Evolutionary conservation across 2,888 invertebrate genomes (phyloP).

Genomic region (Platycheirus rosarum): DNA sequence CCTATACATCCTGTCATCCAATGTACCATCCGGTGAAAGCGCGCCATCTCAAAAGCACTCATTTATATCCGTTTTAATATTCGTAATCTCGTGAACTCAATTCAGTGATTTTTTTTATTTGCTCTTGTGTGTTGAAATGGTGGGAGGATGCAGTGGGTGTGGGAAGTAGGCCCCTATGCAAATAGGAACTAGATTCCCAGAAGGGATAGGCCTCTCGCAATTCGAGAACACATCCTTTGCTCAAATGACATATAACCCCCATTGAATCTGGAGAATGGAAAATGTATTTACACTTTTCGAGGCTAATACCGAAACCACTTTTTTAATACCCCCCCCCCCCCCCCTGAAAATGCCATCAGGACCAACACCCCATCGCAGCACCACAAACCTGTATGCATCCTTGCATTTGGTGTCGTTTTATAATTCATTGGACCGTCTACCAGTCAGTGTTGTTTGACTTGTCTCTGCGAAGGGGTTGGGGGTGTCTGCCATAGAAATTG

Average conservation of each 20-base stretch:
- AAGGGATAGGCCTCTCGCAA: conserved; percentile 63
- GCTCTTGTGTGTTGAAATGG: conserved; percentile 15
- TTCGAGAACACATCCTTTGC: conserved; percentile 40
- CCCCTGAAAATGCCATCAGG: not conserved
- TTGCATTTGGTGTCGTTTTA: conserved; percentile 66
- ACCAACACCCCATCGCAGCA: not conserved
- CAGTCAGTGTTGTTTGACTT: conserved; percentile 63
- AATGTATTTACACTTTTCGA: conserved; percentile 71
- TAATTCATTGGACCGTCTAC: conserved; percentile 71
- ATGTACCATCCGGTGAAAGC: conserved; percentile 48
- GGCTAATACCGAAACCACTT: conserved; percentile 68
- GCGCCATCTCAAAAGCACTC: conserved; percentile 68
- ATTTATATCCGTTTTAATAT: conserved; percentile 74
- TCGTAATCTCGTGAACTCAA: conserved; percentile 74
- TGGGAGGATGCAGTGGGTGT: too few species aligned
- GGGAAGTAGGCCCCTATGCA: conserved; percentile 31
- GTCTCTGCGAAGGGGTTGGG: conserved; percentile 25
- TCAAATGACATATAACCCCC: conserved; percentile 62
- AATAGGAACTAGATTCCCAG: conserved; percentile 61
- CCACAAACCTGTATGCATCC: conserved; percentile 24
- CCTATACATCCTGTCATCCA: not conserved
- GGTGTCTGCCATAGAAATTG: conserved; percentile 45
- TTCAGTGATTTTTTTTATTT: conserved; percentile 63
- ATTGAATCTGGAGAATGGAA: conserved; percentile 67
- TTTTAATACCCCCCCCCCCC: conserved; percentile 25